Evolutionary conservation across 2,888 invertebrate genomes (phyloP).

Genomic region (Papilio gigon): DNA sequence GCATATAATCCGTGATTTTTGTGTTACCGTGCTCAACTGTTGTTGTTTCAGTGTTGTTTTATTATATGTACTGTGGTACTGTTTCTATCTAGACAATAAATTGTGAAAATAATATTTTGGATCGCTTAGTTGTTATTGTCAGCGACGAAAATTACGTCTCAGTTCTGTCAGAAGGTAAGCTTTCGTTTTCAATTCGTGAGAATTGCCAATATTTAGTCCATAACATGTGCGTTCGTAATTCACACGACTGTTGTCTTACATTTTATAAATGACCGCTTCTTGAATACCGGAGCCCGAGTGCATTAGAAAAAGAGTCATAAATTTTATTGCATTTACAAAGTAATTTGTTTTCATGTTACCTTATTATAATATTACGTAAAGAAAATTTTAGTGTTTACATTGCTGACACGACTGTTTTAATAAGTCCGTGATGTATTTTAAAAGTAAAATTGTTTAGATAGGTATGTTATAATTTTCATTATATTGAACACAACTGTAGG

Average conservation of each 20-base stretch:
- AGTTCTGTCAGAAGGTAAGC: conserved; percentile 35
- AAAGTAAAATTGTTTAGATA: too few relatives aligned
- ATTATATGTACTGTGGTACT: conserved; percentile 5
- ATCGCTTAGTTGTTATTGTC: conserved; percentile 13
- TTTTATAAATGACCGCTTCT: neutral
- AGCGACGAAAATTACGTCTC: conserved; percentile 30
- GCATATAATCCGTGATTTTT: conserved; percentile 5
- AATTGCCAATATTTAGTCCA: neutral
- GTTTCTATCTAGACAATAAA: conserved; percentile 3
- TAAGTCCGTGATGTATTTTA: too few relatives aligned
- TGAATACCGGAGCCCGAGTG: neutral
- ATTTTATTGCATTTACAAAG: neutral
- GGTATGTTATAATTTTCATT: too few relatives aligned
- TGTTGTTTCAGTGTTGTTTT: conserved; percentile 13
- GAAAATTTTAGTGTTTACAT: too few relatives aligned
- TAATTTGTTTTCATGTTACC: too few relatives aligned
- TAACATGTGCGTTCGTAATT: neutral
- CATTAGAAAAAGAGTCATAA: neutral
- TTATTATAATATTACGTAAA: too few relatives aligned
- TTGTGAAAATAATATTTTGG: conserved; percentile 24
- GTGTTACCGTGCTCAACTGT: conserved; percentile 18
- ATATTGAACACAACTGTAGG: too few relatives aligned
- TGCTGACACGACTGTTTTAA: too few relatives aligned
- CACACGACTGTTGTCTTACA: neutral
- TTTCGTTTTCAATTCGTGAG: conserved; percentile 32